Evolutionary conservation across 2,888 invertebrate genomes (phyloP).

Genomic region (Dione juno): DNA sequence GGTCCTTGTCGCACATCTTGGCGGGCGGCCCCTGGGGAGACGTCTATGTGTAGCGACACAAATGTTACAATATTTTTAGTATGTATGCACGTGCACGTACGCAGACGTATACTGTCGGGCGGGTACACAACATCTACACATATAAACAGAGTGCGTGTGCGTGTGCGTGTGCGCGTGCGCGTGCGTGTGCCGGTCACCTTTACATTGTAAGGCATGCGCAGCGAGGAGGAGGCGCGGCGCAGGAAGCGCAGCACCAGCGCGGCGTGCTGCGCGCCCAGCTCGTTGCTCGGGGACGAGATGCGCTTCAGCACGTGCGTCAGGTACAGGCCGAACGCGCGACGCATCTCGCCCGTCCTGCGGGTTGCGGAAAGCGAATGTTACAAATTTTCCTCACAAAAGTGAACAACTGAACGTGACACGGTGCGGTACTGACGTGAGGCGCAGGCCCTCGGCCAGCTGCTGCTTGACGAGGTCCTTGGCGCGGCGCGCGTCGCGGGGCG

Average conservation of each 20-base stretch:
- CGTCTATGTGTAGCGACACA: too few species aligned
- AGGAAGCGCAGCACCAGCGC: constrained; percentile 90
- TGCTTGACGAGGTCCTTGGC: constrained; percentile 84
- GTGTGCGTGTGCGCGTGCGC: constrained; percentile 1
- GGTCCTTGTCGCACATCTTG: constrained; percentile 90
- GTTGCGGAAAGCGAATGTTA: too few species aligned
- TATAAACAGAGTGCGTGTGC: too few species aligned
- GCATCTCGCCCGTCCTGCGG: constrained; percentile 85
- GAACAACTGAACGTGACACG: too few species aligned
- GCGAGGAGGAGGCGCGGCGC: constrained; percentile 87
- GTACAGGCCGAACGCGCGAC: constrained; percentile 91
- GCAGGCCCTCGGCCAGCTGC: constrained; percentile 85
- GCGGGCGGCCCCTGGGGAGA: constrained; percentile 86
- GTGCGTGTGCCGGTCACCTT: constrained; percentile 59
- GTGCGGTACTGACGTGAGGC: constrained; percentile 88
- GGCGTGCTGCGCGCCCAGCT: constrained; percentile 82
- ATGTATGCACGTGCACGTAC: too few species aligned
- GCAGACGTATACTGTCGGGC: too few species aligned
- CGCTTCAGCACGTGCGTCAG: constrained; percentile 89
- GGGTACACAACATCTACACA: too few species aligned
- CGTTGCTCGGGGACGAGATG: constrained; percentile 80
- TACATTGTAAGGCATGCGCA: constrained; percentile 86
- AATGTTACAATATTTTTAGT: not conserved
- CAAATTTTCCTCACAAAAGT: too few species aligned
- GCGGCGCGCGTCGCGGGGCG: constrained; percentile 74